Base-by-base conservation (phyloP, 1,140 invertebrate species). In the Varroa destructor region DNA sequence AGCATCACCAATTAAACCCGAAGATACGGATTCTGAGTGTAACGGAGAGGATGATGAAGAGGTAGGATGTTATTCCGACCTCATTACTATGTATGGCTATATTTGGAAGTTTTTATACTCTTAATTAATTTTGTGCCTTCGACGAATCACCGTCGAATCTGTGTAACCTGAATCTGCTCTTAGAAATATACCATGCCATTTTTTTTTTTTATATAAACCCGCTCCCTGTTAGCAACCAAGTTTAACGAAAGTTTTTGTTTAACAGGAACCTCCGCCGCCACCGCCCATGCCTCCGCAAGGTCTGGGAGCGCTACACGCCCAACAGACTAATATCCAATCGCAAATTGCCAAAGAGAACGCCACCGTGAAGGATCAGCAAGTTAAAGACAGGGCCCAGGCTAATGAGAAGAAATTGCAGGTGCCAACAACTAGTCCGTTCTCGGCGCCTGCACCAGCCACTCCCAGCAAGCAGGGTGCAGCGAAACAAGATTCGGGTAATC, bases 181-280 rank as follows among this genome's bases (percentile, higher is more conserved):
- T 3, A 8, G 46, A 51, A 8, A 51, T 0, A 51, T 51, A 51
- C 3, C 8, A 51, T 5, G 8, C 46, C 46, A 51, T 51, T 51
- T 8, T 3, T 8, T 51, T 4, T 51, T 72, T 72, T 58, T 71
- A 71, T 43, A 73, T 12, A 42, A 74, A 71, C 55, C 56, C 61
- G 6, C 42, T 54, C 14, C 71, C 71, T 70, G 43, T 73, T 71
- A 55, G 64, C 70, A 71, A 74, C 72, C 73, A 51, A 51, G 46
- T 51, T 51, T 51, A 51, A 51, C 46, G 46, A 51, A 51, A 89
- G 6, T 87, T 91, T 67, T 40, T 37, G 40, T 46, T 4, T 37
- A 1, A 8, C 61, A 67, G 61, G 61, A 67, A 8, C 61, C 61
- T 12, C 61, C 61, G 4, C 61, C 61, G 2, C 61, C 61, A 37